Conservation (phyloP, 2,797 vertebrate genomes). For the Arrhamphus sclerolepis region DNA sequence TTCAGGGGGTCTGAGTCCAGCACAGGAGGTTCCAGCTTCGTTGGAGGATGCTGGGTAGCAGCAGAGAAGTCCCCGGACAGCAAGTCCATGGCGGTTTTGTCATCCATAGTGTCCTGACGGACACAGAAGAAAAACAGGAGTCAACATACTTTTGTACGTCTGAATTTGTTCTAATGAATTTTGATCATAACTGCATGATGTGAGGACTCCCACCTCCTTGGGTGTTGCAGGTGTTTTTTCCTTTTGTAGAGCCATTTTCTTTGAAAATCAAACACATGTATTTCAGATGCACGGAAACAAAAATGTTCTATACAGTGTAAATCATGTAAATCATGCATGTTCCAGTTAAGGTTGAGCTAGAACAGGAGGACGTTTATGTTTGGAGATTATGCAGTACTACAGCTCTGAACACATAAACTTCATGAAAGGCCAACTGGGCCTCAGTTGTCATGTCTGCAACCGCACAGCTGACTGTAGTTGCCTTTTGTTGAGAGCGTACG, state of each 20-base stretch:
- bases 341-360: no score
- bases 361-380: no score
- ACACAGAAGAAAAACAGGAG: slow-evolving; percentile 1
- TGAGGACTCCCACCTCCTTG: slow-evolving; percentile 62
- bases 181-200: background rate
- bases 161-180: background rate
- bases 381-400: no score
- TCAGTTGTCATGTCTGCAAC: no score
- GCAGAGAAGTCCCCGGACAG: slow-evolving; percentile 74
- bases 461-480: no score
- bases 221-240: slow-evolving; percentile 35
- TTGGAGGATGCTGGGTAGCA: slow-evolving; percentile 9
- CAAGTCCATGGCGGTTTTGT: slow-evolving; percentile 72
- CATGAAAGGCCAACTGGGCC: no score
- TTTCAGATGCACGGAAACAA: no score
- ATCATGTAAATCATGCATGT: no score
- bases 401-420: no score
- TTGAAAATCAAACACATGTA: slow-evolving; percentile 8
- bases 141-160: background rate
- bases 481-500: no score
- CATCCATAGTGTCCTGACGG: slow-evolving; percentile 66
- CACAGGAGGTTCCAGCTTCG: slow-evolving; percentile 49
- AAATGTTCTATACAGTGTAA: no score
- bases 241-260: slow-evolving; percentile 64
- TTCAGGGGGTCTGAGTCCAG: slow-evolving; percentile 53